Evolutionary conservation across 2,888 invertebrate genomes (phyloP), one percentile per base, ranked within the genome.

Genomic region (Plusia festucae): DNA sequence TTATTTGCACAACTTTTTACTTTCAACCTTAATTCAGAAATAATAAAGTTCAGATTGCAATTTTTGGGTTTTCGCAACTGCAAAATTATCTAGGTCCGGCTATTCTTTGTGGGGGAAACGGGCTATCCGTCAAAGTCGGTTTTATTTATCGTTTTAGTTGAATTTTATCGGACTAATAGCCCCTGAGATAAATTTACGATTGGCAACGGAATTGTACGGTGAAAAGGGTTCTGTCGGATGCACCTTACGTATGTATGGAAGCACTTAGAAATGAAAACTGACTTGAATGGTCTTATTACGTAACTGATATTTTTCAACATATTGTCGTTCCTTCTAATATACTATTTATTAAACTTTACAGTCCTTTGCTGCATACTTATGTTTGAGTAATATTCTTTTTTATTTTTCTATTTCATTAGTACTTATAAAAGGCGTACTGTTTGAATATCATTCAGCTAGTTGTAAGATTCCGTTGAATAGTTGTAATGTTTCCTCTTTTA

Each of bases 161-260:
- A 94, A 94, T 94, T 94, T 94, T 94, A 94, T 94, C 93, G 93
- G 90, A 94, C 94, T 94, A 94, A 94, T 94, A 94, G 93, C 89
- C 86, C 83, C 81, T 81, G 92, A 93, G 93, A 94, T 94, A 91
- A 88, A 94, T 94, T 94, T 94, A 93, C 93, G 93, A 93, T 94
- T 92, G 93, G 89, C 82, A 87, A 84, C 84, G 88, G 89, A 89
- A 88, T 86, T 86, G 85, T 81, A 87, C 85, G 85, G 86, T 85
- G 87, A 89, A 93, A 93, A 93, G 94, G 93, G 93, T 93, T 92
- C 69, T 22, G 67, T 56, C 65, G 56, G 83, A 77, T 83, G 72
- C 74, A 74, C 76, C 68, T 74, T 60, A 55, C 63, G 69, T 77
- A 66, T 72, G 68, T 79, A 70, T 78, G 67, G 53, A 60, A 77